Evolutionary conservation across 2,113 vertebrate species (phyloP).

Genomic region (Takifugu flavidus): DNA sequence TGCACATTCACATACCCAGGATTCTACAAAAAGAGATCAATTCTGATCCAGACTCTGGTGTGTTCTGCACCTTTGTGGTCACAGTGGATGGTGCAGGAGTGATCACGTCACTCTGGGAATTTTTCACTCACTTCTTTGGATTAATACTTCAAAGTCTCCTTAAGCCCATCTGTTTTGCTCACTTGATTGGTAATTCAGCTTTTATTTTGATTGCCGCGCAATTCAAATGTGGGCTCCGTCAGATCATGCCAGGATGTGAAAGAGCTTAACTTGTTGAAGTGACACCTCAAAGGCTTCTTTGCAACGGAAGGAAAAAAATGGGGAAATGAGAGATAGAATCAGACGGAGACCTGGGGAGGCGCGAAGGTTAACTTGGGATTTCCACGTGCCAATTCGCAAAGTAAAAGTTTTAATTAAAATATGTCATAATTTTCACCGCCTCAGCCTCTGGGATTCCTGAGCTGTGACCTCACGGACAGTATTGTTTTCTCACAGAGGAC

Average conservation of each 20-base stretch:
- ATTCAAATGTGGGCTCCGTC: slow-evolving; percentile 39
- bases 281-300: slow-evolving; percentile 62
- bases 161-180: slow-evolving; percentile 56
- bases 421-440: slow-evolving; percentile 70
- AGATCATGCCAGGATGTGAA: slow-evolving; percentile 48
- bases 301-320: slow-evolving; percentile 35
- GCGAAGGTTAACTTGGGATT: slow-evolving; percentile 51
- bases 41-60: slow-evolving; percentile 8
- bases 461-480: slow-evolving; percentile 70
- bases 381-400: slow-evolving; percentile 66
- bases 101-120: slow-evolving; percentile 38
- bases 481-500: slow-evolving; percentile 70
- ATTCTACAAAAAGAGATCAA: not conserved
- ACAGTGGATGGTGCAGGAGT: slow-evolving; percentile 15
- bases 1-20: not conserved
- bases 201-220: slow-evolving; percentile 58
- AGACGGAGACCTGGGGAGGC: slow-evolving; percentile 16
- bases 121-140: slow-evolving; percentile 44
- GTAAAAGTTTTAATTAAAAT: slow-evolving; percentile 77
- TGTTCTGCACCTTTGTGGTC: slow-evolving; percentile 42
- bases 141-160: slow-evolving; percentile 61
- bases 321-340: slow-evolving; percentile 31
- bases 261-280: slow-evolving; percentile 60
- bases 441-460: slow-evolving; percentile 70
- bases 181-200: slow-evolving; percentile 54